Conservation (phyloP, 1,140 invertebrate genomes). For the Odontomachus brunneus region DNA sequence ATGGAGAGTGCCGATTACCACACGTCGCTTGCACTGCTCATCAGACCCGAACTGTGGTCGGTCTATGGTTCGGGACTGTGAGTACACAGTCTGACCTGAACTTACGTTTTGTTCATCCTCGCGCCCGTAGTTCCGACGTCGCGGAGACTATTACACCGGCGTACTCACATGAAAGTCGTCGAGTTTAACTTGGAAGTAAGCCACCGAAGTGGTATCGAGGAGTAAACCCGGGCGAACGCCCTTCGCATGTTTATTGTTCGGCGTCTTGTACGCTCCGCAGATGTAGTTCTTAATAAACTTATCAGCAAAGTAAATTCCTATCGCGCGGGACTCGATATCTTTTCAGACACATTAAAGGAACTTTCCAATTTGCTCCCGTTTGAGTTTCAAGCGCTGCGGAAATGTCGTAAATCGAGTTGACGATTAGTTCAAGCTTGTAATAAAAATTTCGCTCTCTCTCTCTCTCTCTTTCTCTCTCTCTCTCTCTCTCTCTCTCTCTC, state of each 20-base stretch:
- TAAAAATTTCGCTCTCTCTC: too few species aligned
- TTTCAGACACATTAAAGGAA: not conserved
- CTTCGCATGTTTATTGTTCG: constrained; percentile 59
- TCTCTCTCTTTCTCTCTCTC: too few species aligned
- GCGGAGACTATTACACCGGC: constrained; percentile 30
- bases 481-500: too few species aligned
- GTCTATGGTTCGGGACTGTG: not conserved
- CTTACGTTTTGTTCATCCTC: constrained; percentile 69
- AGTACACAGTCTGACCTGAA: constrained; percentile 37
- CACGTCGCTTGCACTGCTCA: constrained; percentile 17
- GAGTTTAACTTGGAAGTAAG: constrained; percentile 76
- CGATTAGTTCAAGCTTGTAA: too few species aligned
- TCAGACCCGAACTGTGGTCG: constrained; percentile 10
- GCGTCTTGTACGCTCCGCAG: not conserved
- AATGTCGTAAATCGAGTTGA: not conserved
- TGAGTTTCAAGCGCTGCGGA: not conserved
- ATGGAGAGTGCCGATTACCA: not conserved
- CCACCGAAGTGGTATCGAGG: constrained; percentile 67
- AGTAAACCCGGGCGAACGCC: constrained; percentile 52
- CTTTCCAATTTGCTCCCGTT: not conserved
- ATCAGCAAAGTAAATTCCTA: not conserved
- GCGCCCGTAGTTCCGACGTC: constrained; percentile 31
- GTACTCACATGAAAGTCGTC: constrained; percentile 61
- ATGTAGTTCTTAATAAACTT: constrained; percentile 30
- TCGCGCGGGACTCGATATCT: not conserved